These are phyloP conservation scores for Troides oblongomaculatus DNA, from an alignment of 2,888 invertebrate genomes.

Conservation along the genomic window DNA sequence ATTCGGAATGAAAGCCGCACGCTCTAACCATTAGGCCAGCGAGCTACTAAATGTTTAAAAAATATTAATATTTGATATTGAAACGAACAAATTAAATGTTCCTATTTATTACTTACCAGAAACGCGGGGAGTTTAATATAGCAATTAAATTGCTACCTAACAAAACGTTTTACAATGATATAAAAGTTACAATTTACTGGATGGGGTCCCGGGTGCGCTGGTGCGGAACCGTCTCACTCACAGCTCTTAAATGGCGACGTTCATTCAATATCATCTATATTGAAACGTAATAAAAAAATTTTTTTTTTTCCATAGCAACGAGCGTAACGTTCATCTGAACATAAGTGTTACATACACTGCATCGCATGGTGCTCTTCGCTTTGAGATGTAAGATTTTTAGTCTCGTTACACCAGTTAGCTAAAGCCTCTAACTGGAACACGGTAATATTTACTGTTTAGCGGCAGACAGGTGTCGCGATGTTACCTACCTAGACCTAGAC, in stretches of 20 bases:
- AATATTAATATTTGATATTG: neutral
- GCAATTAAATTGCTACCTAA: conserved; percentile 26
- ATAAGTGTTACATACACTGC: too few relatives aligned
- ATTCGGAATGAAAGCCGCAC: too few relatives aligned
- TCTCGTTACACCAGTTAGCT: too few relatives aligned
- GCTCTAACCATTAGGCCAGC: too few relatives aligned
- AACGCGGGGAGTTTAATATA: neutral
- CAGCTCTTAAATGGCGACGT: conserved; percentile 24
- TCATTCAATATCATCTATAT: conserved; percentile 13
- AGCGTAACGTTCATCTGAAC: too few relatives aligned
- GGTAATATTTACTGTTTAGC: too few relatives aligned
- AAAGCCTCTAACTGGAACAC: too few relatives aligned
- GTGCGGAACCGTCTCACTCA: conserved; percentile 14
- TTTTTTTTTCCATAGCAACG: too few relatives aligned
- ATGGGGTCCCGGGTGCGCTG: conserved; percentile 15
- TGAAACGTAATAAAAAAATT: conserved; percentile 2
- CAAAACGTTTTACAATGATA: conserved; percentile 24
- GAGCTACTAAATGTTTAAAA: neutral
- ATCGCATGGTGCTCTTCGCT: too few relatives aligned
- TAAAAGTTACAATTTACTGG: conserved; percentile 28
- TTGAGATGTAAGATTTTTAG: too few relatives aligned
- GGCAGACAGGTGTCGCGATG: too few relatives aligned
- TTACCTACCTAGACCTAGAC: too few relatives aligned
- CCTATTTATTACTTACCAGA: neutral
- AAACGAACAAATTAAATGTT: neutral